A percentile compares a stretch with the other conserved stretches of the same genome.
Evolutionary conservation across 2,113 vertebrate genomes (phyloP).

Genomic region (Ictidomys tridecemlineatus): DNA sequence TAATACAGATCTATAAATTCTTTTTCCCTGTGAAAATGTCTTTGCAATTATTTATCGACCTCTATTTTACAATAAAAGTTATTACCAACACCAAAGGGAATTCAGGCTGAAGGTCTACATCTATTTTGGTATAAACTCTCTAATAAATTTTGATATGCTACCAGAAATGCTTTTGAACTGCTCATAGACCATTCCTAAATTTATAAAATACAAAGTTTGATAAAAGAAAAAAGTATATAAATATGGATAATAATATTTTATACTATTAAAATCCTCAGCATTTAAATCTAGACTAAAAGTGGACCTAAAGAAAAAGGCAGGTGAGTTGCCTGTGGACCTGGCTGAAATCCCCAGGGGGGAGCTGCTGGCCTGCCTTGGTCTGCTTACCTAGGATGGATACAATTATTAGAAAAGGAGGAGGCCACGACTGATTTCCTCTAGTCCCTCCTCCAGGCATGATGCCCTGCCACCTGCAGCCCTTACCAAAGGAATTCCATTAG

Average conservation of each 20-base stretch:
- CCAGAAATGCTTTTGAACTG: neutral
- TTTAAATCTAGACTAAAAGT: neutral
- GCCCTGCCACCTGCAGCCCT: accelerated
- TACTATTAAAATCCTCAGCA: neutral
- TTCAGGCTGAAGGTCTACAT: slow-evolving; percentile 36
- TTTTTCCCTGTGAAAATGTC: slow-evolving; percentile 41
- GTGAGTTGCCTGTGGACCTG: neutral
- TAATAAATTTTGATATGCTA: slow-evolving; percentile 35
- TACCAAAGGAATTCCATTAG: neutral
- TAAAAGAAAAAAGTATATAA: neutral
- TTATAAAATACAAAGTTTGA: slow-evolving; percentile 23
- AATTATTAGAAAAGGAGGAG: neutral
- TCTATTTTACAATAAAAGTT: neutral
- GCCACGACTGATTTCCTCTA: neutral
- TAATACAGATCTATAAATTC: neutral
- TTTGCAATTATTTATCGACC: slow-evolving; percentile 52
- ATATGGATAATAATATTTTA: neutral
- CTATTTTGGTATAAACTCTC: slow-evolving; percentile 27
- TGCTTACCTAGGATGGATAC: neutral
- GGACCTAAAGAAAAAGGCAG: neutral
- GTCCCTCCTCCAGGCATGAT: too few species aligned
- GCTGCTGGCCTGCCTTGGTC: accelerated
- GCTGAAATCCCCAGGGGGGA: neutral
- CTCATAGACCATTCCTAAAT: slow-evolving; percentile 32
- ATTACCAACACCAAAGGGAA: neutral